Percentiles rank a stretch among this genome's conserved stretches.
Evolutionary conservation across 1,140 invertebrate species (phyloP).

Genomic region (Oryzaephilus surinamensis): DNA sequence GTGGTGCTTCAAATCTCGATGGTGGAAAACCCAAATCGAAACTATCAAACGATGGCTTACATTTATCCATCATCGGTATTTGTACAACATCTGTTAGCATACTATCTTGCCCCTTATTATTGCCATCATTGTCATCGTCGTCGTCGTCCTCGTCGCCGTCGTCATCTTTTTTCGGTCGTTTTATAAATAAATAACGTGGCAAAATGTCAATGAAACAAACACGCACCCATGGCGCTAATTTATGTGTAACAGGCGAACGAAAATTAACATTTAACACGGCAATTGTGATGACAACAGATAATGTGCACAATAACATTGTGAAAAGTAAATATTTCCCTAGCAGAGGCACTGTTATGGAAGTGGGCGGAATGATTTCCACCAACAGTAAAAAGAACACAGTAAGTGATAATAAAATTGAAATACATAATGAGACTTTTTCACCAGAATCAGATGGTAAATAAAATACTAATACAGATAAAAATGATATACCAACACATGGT

Average conservation of each 20-base stretch:
- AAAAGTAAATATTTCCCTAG: conserved; percentile 98
- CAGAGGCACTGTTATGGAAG: conserved; percentile 92
- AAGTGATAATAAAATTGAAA: conserved; percentile 95
- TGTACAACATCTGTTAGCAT: conserved; percentile 34
- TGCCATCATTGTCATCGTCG: too few relatives aligned
- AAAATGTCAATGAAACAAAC: conserved; percentile 81
- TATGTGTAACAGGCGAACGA: conserved; percentile 93
- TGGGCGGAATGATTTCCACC: conserved; percentile 98
- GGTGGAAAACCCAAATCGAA: conserved; percentile 39
- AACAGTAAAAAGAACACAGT: conserved; percentile 98
- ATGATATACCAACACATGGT: conserved; percentile 92
- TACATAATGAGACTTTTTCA: conserved; percentile 95
- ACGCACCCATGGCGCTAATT: conserved; percentile 83
- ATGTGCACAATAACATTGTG: conserved; percentile 97
- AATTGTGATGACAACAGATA: conserved; percentile 96
- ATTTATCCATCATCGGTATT: conserved; percentile 32
- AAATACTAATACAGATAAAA: conserved; percentile 95
- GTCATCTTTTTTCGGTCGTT: conserved; percentile 68
- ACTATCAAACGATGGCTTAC: conserved; percentile 31
- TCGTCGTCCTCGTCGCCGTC: conserved; percentile 50
- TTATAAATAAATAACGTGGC: conserved; percentile 74
- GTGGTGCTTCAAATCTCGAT: conserved; percentile 42
- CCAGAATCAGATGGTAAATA: conserved; percentile 97
- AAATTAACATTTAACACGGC: conserved; percentile 98
- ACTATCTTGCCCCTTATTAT: conserved; percentile 25